These are phyloP conservation scores for Oscheius sp. DNA, from an alignment of 2,888 invertebrate species.

Conservation along the genomic window DNA sequence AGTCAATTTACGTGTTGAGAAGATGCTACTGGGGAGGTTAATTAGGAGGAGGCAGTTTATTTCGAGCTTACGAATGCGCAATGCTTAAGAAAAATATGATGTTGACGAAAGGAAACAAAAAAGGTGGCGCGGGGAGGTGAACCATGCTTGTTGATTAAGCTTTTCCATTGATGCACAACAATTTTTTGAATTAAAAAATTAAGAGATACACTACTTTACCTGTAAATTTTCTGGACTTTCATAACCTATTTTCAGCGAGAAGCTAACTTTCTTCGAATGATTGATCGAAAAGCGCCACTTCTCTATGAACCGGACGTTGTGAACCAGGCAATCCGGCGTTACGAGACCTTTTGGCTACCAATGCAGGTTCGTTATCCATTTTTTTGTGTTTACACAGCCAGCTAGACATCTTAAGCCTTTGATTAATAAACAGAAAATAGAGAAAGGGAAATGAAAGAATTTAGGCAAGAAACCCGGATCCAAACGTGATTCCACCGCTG, in stretches of 20 bases:
- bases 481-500: constrained; percentile 72
- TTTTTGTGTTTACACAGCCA: neutral
- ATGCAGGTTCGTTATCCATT: constrained; percentile 66
- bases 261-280: constrained; percentile 70
- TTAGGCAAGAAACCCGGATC: constrained; percentile 57
- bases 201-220: too few relatives aligned
- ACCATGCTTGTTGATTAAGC: too few relatives aligned
- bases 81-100: neutral
- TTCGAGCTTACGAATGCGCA: too few relatives aligned
- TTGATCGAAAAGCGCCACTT: constrained; percentile 69
- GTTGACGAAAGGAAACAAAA: neutral
- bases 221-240: too few relatives aligned
- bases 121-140: too few relatives aligned
- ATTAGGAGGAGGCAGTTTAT: too few relatives aligned
- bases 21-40: too few relatives aligned
- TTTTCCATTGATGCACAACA: too few relatives aligned
- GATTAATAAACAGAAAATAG: neutral
- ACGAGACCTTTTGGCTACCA: constrained; percentile 73
- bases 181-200: too few relatives aligned
- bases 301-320: constrained; percentile 70
- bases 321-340: constrained; percentile 72
- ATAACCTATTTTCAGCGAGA: constrained; percentile 68
- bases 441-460: constrained; percentile 5
- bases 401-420: neutral
- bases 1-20: too few relatives aligned